Conservation (phyloP, 1,140 invertebrate genomes). For the Cyclargus thomasi region DNA sequence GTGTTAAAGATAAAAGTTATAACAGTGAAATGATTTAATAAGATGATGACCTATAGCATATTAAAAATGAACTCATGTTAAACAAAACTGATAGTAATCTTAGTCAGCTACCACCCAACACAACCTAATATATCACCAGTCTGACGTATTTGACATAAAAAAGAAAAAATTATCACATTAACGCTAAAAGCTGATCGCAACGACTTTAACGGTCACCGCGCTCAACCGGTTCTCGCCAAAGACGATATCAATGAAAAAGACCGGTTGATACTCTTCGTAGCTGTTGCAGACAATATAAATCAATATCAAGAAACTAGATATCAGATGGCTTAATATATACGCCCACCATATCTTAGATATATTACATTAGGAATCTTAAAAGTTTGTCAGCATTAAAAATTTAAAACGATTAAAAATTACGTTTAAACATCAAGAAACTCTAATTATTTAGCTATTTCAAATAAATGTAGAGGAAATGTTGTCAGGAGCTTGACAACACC, state of each 20-base stretch:
- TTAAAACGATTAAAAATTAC: too few relatives aligned
- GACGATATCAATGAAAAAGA: slow-evolving; percentile 43
- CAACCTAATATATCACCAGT: not conserved
- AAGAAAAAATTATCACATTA: slow-evolving; percentile 24
- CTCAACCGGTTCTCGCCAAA: slow-evolving; percentile 39
- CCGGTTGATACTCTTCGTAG: slow-evolving; percentile 30
- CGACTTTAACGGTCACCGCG: slow-evolving; percentile 44
- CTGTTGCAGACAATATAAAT: slow-evolving; percentile 6
- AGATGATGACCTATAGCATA: too few relatives aligned
- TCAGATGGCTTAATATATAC: slow-evolving; percentile 4
- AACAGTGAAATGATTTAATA: too few relatives aligned
- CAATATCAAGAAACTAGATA: slow-evolving; percentile 10
- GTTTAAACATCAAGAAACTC: too few relatives aligned
- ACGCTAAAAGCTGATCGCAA: slow-evolving; percentile 31
- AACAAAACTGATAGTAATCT: too few relatives aligned
- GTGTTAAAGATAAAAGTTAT: too few relatives aligned
- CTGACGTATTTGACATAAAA: not conserved
- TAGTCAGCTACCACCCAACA: not conserved
- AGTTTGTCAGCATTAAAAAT: too few relatives aligned
- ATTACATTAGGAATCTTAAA: too few relatives aligned
- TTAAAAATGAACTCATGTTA: too few relatives aligned
- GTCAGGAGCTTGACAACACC: not conserved
- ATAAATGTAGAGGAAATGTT: not conserved
- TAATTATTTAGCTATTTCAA: not conserved
- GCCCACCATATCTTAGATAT: not conserved